Evolutionary conservation across 2,888 invertebrate species (phyloP).

Genomic region (Neelides folsomi): DNA sequence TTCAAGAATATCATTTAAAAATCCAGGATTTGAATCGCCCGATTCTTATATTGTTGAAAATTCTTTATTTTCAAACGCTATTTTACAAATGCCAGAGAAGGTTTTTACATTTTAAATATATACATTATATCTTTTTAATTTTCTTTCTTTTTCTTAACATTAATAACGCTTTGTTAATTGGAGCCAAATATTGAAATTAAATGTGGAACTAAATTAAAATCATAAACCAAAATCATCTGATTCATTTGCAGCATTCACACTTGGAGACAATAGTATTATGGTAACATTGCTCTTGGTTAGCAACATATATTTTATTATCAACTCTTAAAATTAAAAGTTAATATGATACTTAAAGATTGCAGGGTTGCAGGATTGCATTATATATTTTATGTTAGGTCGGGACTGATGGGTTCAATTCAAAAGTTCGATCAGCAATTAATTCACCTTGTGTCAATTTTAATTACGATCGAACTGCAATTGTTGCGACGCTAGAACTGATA

Average conservation of each 20-base stretch:
- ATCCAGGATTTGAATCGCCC: conserved; percentile 51
- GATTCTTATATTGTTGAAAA: conserved; percentile 91
- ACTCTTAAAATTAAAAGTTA: too few species aligned
- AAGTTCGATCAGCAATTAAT: conserved; percentile 67
- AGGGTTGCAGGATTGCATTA: background rate
- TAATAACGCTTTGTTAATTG: conserved; percentile 1
- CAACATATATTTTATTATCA: too few species aligned
- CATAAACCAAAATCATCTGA: conserved; percentile 15
- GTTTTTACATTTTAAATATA: conserved; percentile 4
- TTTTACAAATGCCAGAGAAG: conserved; percentile 49
- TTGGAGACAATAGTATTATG: conserved; percentile 18
- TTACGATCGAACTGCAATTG: conserved; percentile 82
- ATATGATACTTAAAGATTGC: too few species aligned
- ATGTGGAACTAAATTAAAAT: conserved; percentile 22
- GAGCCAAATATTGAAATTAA: conserved; percentile 19
- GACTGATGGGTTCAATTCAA: conserved; percentile 85
- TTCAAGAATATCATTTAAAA: conserved; percentile 71
- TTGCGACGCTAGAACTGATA: conserved; percentile 71
- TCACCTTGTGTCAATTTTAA: conserved; percentile 66
- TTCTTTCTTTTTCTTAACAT: background rate
- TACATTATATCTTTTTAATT: background rate
- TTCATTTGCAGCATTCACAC: conserved; percentile 13
- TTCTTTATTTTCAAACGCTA: conserved; percentile 65
- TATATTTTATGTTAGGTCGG: conserved; percentile 56
- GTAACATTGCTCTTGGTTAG: conserved; percentile 24